Conservation (phyloP, 2,888 invertebrate genomes). For the Dioctria linearis region DNA sequence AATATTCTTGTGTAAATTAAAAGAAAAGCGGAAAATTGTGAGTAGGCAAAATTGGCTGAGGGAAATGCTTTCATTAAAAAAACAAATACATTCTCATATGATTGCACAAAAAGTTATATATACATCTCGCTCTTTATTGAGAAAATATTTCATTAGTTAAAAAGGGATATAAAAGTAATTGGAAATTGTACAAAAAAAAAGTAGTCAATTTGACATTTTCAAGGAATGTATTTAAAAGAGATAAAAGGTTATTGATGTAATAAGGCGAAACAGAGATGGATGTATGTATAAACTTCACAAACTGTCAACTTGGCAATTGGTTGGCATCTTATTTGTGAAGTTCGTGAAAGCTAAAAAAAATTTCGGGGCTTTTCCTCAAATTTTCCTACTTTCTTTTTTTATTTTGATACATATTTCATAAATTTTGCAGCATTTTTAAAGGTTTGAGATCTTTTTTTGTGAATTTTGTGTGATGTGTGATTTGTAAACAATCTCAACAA, state of each 20-base stretch:
- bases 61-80: conserved; percentile 24
- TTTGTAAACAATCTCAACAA: not conserved
- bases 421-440: not conserved
- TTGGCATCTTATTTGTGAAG: conserved; percentile 14
- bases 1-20: not conserved
- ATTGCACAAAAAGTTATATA: not conserved
- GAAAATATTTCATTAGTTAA: not conserved
- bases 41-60: conserved; percentile 35
- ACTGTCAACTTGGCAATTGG: conserved; percentile 60
- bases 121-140: conserved; percentile 16
- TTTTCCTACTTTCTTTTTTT: conserved; percentile 13
- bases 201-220: conserved; percentile 18
- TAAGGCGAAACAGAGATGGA: not conserved
- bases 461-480: conserved; percentile 36
- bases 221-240: not conserved
- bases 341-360: conserved; percentile 37
- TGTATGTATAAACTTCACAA: conserved; percentile 25
- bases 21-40: conserved; percentile 35
- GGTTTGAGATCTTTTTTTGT: conserved; percentile 19
- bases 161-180: conserved; percentile 1
- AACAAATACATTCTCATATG: not conserved
- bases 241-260: not conserved
- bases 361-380: conserved; percentile 24
- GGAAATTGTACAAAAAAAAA: not conserved
- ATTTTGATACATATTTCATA: not conserved